phyloP scores from a whole-genome alignment of 2,888 invertebrate genomes.

The Dryococelus australis region DNA sequence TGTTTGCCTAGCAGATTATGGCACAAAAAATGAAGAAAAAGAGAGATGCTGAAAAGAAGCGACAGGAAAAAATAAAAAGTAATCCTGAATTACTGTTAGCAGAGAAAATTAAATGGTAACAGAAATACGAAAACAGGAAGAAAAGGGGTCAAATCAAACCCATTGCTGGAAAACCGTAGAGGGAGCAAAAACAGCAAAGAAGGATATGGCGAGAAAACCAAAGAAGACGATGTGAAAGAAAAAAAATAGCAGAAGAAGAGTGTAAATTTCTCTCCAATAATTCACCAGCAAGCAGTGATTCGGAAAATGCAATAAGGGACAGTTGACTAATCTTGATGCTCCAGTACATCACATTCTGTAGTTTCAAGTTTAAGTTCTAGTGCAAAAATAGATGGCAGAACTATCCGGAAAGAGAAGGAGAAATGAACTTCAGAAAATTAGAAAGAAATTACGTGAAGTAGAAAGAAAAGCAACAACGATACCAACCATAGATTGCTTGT shows the following conservation, averaged over 20 bases:
- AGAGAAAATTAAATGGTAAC: no score
- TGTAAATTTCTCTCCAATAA: no score
- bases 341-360: background rate
- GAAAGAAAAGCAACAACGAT: background rate
- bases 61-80: background rate
- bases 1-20: background rate
- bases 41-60: background rate
- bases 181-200: background rate
- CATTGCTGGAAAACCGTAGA: background rate
- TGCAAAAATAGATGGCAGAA: background rate
- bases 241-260: background rate
- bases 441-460: background rate
- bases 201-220: background rate
- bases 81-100: conserved; percentile 5
- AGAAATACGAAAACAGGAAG: conserved; percentile 1
- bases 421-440: background rate
- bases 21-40: background rate
- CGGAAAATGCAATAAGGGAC: background rate
- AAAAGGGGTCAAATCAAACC: background rate
- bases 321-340: background rate
- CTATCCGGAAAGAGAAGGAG: background rate
- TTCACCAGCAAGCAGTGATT: background rate
- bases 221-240: background rate
- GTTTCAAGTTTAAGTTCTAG: background rate
- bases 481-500: background rate